Evolutionary conservation across 2,113 vertebrate genomes (phyloP), one percentile per base, ranked within the genome.

Genomic region (Pedetes capensis): DNA sequence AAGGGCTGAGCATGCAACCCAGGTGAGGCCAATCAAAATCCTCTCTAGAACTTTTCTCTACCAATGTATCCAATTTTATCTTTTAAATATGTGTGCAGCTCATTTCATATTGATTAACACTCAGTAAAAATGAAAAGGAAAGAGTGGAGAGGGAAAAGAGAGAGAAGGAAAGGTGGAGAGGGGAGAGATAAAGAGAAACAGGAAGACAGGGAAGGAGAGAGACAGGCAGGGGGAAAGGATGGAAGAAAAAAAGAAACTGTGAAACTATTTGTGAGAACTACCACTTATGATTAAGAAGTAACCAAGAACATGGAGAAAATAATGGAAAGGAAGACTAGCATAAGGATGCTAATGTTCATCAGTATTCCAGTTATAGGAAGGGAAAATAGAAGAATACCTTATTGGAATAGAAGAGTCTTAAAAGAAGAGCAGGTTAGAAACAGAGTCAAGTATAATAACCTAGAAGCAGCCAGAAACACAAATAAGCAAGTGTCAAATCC

Each of bases 91-190:
- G 42, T 66, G 32, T 68, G 9, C 2, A 34, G 8, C n/a, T 59
- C 69, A 34, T 27, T 34, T 27, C 27, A 47, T 29, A 25, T 92
- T n/a, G 61, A 10, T 39, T 76, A 59, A 44, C 25, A 51, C 1
- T 82, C 37, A 59, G 8, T 68, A 76, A n/a, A 86, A 12, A 20
- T 89, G 25, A 71, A 89, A 89, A 92, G 20, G 85, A 93, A 79
- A 2, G 7, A 55, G 14, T 51, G 42, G 32, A 5, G 8, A n/a
- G 2, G 6, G 5, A 17, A 44, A 37, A 72, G 66, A 59, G 14
- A 8, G 5, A 74, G 4, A 11, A 79, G 3, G 7, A 55, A n/a
- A 32, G 29, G 14, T 51, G 42, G 32, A 5, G 8, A n/a, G 2
- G 6, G 5, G 23, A 44, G 51, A 72, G 66, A 59, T 23, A 8